Conservation (phyloP, 2,113 vertebrate species). For the Aleadryas rufinucha region DNA sequence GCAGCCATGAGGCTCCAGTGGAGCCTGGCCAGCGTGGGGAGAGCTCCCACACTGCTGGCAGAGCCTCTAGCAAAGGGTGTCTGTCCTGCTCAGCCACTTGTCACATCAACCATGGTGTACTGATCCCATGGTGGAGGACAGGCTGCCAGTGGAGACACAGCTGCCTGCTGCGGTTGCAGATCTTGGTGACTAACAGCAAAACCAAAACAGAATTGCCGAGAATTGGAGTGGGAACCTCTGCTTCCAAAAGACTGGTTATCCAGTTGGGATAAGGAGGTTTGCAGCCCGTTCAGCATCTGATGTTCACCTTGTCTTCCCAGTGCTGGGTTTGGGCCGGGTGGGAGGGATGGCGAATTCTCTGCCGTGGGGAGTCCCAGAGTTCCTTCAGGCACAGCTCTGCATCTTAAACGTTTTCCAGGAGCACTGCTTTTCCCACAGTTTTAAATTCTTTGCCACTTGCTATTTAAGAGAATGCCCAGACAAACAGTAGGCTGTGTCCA, state of each 20-base stretch:
- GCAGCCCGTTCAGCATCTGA: background rate
- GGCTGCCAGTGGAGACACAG: background rate
- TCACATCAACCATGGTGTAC: accelerated
- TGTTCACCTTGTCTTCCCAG: background rate
- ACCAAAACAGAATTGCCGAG: background rate
- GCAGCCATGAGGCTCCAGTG: background rate
- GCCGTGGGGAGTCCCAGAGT: background rate
- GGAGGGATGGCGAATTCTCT: background rate
- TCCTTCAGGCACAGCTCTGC: background rate
- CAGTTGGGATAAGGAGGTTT: background rate
- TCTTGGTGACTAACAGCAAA: background rate
- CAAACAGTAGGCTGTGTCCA: background rate
- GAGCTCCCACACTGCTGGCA: background rate
- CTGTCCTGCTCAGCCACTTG: background rate
- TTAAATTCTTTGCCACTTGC: background rate
- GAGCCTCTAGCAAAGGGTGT: background rate
- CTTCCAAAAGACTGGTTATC: background rate
- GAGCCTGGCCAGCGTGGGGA: background rate
- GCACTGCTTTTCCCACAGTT: background rate
- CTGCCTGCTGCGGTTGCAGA: background rate
- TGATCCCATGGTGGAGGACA: background rate
- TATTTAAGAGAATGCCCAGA: background rate
- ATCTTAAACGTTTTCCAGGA: background rate
- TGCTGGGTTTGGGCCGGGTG: background rate
- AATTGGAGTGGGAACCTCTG: background rate